Conservation (phyloP, 2,797 vertebrate genomes). For the Heteromormyrus szaboi region DNA sequence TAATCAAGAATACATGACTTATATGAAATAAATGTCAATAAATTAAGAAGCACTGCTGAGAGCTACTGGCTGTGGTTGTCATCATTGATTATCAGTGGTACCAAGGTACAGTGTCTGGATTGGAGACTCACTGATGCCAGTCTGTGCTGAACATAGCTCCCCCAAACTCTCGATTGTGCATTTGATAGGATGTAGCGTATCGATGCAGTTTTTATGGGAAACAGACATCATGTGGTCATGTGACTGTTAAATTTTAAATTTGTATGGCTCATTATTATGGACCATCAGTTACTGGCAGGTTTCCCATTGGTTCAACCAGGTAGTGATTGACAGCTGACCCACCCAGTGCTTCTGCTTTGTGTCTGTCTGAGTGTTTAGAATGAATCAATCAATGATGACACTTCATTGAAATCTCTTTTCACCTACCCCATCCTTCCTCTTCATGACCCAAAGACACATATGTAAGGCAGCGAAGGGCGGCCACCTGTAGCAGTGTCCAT, state of each 20-base stretch:
- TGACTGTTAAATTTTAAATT: neutral
- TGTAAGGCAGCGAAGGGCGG: neutral
- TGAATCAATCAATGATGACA: neutral
- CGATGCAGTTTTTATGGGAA: neutral
- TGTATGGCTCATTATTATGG: neutral
- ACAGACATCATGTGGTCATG: neutral
- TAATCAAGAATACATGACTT: constrained; percentile 4
- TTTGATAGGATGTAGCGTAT: neutral
- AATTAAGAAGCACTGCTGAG: neutral
- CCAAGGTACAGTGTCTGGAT: neutral
- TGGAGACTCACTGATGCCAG: neutral
- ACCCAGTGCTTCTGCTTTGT: neutral
- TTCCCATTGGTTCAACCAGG: neutral
- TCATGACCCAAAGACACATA: neutral
- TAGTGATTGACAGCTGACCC: neutral
- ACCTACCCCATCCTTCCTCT: neutral
- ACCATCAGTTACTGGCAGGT: neutral
- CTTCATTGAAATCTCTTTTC: neutral
- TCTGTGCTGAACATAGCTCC: neutral
- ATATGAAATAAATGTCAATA: constrained; percentile 23
- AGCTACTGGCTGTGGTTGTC: neutral
- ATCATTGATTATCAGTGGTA: neutral
- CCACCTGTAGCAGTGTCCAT: neutral
- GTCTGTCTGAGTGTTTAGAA: neutral
- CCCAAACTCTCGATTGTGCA: neutral